Evolutionary conservation across 35 echinoderm and acorn worm species (phyloP).

Genomic region (Acanthaster planci): DNA sequence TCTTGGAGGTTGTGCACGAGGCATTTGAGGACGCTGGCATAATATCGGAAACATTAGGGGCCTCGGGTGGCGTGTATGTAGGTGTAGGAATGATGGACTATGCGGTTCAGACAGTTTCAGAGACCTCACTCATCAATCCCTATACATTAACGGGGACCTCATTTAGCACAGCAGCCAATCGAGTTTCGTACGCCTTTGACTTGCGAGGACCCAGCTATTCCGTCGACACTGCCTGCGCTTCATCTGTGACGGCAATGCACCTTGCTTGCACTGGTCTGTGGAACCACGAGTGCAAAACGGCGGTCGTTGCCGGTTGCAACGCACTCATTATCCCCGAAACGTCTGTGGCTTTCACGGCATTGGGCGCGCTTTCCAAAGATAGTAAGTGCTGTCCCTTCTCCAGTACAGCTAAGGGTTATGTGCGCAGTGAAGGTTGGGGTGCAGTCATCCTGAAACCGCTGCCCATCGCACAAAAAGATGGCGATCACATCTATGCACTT

Average conservation of each 20-base stretch:
- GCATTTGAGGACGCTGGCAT: slow-evolving; percentile 95
- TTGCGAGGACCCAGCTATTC: slow-evolving; percentile 81
- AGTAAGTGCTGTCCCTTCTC: slow-evolving; percentile 91
- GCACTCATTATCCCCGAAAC: slow-evolving; percentile 68
- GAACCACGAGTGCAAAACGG: slow-evolving; percentile 80
- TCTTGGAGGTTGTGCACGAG: slow-evolving; percentile 84
- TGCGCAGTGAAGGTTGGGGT: slow-evolving; percentile 93
- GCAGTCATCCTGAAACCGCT: slow-evolving; percentile 86
- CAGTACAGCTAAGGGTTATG: slow-evolving; percentile 82
- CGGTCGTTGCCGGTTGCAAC: slow-evolving; percentile 73
- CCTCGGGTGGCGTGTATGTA: slow-evolving; percentile 80
- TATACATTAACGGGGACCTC: slow-evolving; percentile 89
- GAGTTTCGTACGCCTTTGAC: slow-evolving; percentile 89
- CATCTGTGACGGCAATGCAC: slow-evolving; percentile 86
- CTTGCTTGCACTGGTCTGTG: slow-evolving; percentile 74
- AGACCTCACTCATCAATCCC: slow-evolving; percentile 66
- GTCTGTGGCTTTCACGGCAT: slow-evolving; percentile 78
- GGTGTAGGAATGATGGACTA: slow-evolving; percentile 88
- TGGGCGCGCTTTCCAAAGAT: slow-evolving; percentile 87
- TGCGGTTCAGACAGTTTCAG: slow-evolving; percentile 55
- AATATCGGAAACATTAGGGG: slow-evolving; percentile 41
- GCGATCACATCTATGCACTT: slow-evolving; percentile 87
- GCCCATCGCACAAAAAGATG: slow-evolving; percentile 58
- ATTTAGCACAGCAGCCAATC: slow-evolving; percentile 82
- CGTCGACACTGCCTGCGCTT: slow-evolving; percentile 88